phyloP scores from a whole-genome alignment of 2,113 vertebrate genomes.

The Loxodonta africana region DNA sequence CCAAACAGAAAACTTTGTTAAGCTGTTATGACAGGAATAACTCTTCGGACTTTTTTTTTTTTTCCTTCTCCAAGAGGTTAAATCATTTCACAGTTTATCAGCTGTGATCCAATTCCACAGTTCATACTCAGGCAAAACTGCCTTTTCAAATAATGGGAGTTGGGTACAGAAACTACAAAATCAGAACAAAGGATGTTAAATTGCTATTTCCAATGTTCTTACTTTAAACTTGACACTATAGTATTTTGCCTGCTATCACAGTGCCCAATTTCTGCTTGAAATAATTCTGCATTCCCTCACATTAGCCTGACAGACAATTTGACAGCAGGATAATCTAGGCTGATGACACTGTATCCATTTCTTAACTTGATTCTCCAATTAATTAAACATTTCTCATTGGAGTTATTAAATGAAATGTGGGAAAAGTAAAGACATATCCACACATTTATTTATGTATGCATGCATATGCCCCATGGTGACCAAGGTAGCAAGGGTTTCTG shows the following conservation, averaged over 20 bases:
- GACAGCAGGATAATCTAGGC: neutral
- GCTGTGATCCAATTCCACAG: constrained; percentile 55
- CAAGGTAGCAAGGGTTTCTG: neutral
- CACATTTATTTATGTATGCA: neutral
- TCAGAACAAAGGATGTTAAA: constrained; percentile 44
- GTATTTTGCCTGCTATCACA: neutral
- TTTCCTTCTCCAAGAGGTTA: constrained; percentile 64
- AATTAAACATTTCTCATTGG: neutral
- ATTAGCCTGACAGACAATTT: neutral
- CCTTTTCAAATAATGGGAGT: constrained; percentile 48
- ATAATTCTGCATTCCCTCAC: constrained; percentile 15
- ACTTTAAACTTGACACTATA: constrained; percentile 37
- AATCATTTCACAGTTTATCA: constrained; percentile 76
- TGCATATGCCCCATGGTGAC: neutral
- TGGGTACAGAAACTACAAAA: constrained; percentile 40
- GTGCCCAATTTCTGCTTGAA: neutral
- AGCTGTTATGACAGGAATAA: constrained; percentile 59
- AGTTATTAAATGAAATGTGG: neutral
- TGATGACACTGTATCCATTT: neutral
- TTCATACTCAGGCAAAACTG: constrained; percentile 61
- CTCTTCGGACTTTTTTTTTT: constrained; percentile 42
- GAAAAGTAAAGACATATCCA: neutral
- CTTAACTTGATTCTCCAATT: constrained; percentile 31
- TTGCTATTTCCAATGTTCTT: constrained; percentile 25
- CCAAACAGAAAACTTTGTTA: constrained; percentile 62